Conservation (phyloP, 1,140 invertebrate genomes). For the Drosophila miranda region DNA sequence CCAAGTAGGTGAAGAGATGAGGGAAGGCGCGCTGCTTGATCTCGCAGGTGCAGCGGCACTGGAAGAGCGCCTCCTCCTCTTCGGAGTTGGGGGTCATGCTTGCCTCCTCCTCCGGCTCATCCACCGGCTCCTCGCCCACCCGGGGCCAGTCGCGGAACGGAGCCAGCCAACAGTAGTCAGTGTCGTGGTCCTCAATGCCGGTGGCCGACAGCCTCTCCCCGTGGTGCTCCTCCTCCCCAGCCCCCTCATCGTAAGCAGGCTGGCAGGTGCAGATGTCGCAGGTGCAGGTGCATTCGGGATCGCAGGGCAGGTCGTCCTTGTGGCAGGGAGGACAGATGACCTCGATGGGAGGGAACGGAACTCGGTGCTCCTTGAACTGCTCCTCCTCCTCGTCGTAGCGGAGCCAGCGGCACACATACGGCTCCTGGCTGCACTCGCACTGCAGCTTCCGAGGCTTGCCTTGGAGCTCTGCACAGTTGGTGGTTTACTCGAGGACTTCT, state of each 20-base stretch:
- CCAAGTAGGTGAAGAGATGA: conserved; percentile 54
- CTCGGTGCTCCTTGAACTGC: conserved; percentile 32
- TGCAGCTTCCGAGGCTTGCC: not conserved
- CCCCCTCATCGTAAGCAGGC: conserved; percentile 6
- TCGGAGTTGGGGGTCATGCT: not conserved
- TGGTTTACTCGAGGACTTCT: not conserved
- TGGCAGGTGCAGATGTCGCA: conserved; percentile 51
- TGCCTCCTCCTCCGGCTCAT: conserved; percentile 1
- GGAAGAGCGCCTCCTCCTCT: conserved; percentile 1
- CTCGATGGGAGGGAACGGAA: conserved; percentile 39
- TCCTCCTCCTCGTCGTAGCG: conserved; percentile 46
- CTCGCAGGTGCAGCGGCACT: conserved; percentile 39
- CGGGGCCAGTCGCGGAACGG: conserved; percentile 40
- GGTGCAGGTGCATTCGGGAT: conserved; percentile 59
- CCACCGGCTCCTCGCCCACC: not conserved
- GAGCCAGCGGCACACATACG: conserved; percentile 68
- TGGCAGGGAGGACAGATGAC: conserved; percentile 47
- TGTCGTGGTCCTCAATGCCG: conserved; percentile 61
- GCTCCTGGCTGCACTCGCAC: conserved; percentile 68
- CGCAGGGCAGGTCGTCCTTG: conserved; percentile 26
- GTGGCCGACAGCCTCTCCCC: conserved; percentile 27
- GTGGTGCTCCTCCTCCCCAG: conserved; percentile 47
- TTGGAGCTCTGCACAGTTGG: not conserved
- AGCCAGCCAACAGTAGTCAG: conserved; percentile 59
- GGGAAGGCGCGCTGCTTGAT: conserved; percentile 34